phyloP scores from a whole-genome alignment of 2,113 vertebrate genomes.

The Coreoperca whiteheadi region DNA sequence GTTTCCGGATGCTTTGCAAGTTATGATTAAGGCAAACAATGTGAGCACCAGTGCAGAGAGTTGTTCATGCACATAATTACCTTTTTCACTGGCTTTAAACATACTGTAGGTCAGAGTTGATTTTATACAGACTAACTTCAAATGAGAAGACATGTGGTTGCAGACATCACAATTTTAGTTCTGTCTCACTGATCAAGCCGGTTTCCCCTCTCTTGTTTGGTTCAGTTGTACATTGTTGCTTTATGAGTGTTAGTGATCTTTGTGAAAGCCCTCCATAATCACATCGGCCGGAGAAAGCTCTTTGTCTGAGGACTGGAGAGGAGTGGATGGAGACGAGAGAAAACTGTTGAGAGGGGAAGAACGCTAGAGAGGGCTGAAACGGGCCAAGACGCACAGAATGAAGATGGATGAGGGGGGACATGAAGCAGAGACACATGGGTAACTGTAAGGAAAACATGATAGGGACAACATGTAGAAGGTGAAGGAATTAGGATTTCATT shows the following conservation, averaged over 20 bases:
- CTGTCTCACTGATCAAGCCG: neutral
- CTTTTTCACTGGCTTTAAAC: conserved; percentile 31
- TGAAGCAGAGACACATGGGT: neutral
- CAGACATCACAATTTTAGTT: neutral
- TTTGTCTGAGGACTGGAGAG: conserved; percentile 32
- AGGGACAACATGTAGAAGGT: neutral
- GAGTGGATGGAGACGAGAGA: conserved; percentile 5
- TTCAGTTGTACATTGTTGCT: conserved; percentile 6
- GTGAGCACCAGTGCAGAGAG: conserved; percentile 19
- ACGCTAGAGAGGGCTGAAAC: neutral
- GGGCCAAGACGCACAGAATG: neutral
- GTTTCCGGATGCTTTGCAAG: conserved; percentile 62
- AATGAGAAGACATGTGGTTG: conserved; percentile 3
- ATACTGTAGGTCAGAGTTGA: conserved; percentile 2
- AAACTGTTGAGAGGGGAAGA: neutral
- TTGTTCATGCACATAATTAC: conserved; percentile 55
- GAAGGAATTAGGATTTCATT: neutral
- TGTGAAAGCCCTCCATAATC: conserved; percentile 43
- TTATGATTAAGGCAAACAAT: conserved; percentile 73
- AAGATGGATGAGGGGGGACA: conserved; percentile 4
- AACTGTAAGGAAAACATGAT: too few relatives aligned
- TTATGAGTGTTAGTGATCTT: conserved; percentile 24
- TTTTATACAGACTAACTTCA: conserved; percentile 10
- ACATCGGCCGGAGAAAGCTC: conserved; percentile 26
- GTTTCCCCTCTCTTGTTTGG: conserved; percentile 2